Evolutionary conservation across 2,113 vertebrate genomes (phyloP).

Genomic region (Stomatorhinus ivindoensis): DNA sequence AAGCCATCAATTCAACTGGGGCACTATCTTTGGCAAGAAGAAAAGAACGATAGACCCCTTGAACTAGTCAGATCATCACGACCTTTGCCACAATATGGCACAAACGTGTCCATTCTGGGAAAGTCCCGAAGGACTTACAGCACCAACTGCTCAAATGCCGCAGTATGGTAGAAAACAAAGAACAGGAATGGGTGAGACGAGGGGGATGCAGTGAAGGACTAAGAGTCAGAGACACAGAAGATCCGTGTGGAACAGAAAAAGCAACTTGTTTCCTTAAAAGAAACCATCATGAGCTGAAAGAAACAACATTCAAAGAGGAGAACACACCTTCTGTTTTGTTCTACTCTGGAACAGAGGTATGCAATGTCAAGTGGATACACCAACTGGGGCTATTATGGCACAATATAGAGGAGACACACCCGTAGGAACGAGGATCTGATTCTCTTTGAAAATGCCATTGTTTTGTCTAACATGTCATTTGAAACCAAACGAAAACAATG

Average conservation of each 20-base stretch:
- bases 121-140: background rate
- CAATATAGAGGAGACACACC: background rate
- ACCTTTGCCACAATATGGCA: background rate
- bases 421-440: background rate
- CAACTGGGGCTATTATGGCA: background rate
- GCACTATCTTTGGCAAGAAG: background rate
- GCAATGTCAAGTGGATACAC: background rate
- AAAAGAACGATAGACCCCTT: background rate
- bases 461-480: constrained; percentile 8
- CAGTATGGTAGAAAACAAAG: background rate
- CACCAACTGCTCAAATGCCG: background rate
- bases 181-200: background rate
- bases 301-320: background rate
- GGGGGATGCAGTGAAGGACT: background rate
- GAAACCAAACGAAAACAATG: background rate
- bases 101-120: background rate
- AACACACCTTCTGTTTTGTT: constrained; percentile 9
- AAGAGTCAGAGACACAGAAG: background rate
- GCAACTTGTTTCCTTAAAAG: background rate
- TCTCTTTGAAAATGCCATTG: constrained; percentile 9
- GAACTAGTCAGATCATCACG: background rate
- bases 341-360: background rate
- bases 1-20: background rate
- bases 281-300: background rate
- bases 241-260: background rate